Base-by-base conservation (phyloP, 2,888 invertebrate species). In the Diplolepis rosae region DNA sequence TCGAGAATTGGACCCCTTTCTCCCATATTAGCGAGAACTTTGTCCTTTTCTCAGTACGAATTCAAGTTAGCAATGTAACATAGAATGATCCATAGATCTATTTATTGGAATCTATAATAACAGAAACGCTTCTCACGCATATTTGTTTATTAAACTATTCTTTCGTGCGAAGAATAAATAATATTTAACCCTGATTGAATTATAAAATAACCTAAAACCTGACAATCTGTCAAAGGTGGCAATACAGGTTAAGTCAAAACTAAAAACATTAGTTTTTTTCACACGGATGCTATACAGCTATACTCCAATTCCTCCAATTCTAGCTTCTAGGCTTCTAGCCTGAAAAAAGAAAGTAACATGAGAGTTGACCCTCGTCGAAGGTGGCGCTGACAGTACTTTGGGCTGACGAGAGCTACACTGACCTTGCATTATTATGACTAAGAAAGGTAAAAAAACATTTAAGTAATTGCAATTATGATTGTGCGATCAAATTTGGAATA, bases 171-270 rank as follows among this genome's bases (percentile, higher is more conserved):
- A 9, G 4, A 39, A 61, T 39, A 61, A 11, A 61, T 39, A 27
- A n/a, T 61, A 39, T 39, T 61, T 61, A 27, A 61, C 27, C n/a
- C n/a, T 39, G 39, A 61, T 39, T 42, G 18, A 9, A 35, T n/a
- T 27, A 24, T 39, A 56, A 61, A n/a, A 61, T 61, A 61, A 61
- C 61, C 61, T 61, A 61, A 61, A 61, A 24, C 61, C 35, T 61
- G n/a, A n/a, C n/a, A 7, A 42, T 42, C 27, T 39, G 24, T 61
- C 56, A 61, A 61, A 39, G 11, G n/a, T n/a, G n/a, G n/a, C n/a
- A n/a, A n/a, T n/a, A n/a, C 39, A 42, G 39, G n/a, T 24, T 24
- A n/a, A 42, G 24, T 1, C 13, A 1, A 24, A 13, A 39, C 39
- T 35, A 6, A 61, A 61, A 39, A 61, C 61, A 61, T 61, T 35